Evolutionary conservation across 1,140 invertebrate species (phyloP).

Genomic region (Papilio glaucus): DNA sequence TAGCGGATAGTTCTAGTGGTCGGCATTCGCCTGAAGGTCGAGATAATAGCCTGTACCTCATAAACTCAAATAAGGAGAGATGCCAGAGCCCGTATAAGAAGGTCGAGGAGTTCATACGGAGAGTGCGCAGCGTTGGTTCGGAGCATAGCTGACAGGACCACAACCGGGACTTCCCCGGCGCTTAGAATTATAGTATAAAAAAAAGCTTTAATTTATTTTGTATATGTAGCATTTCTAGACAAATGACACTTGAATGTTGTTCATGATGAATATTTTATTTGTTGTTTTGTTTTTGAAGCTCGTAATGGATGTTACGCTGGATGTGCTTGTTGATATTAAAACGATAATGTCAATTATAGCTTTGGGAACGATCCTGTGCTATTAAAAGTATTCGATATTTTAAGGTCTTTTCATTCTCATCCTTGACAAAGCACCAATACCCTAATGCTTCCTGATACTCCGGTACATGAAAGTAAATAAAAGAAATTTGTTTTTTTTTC

Average conservation of each 20-base stretch:
- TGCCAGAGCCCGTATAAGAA: slow-evolving; percentile 74
- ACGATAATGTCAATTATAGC: slow-evolving; percentile 44
- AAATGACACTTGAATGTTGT: slow-evolving; percentile 32
- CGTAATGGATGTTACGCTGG: slow-evolving; percentile 33
- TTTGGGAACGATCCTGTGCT: slow-evolving; percentile 40
- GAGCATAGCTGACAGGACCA: slow-evolving; percentile 77
- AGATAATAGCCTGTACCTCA: slow-evolving; percentile 69
- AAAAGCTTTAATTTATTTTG: slow-evolving; percentile 67
- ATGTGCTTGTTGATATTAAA: slow-evolving; percentile 41
- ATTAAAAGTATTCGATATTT: slow-evolving; percentile 8
- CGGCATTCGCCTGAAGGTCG: slow-evolving; percentile 67
- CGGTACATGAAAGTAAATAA: too few relatives aligned
- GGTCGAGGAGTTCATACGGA: slow-evolving; percentile 71
- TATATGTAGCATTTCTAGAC: slow-evolving; percentile 37
- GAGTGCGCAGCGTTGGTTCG: slow-evolving; percentile 68
- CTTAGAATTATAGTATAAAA: slow-evolving; percentile 64
- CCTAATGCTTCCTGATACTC: too few relatives aligned
- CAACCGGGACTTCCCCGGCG: slow-evolving; percentile 64
- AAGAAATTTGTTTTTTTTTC: too few relatives aligned
- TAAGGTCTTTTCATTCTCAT: slow-evolving; percentile 4
- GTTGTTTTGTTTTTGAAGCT: slow-evolving; percentile 38
- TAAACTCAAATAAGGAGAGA: slow-evolving; percentile 60
- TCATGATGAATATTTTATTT: slow-evolving; percentile 22
- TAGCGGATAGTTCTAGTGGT: slow-evolving; percentile 63
- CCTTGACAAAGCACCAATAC: too few relatives aligned